Evolutionary conservation across 2,888 invertebrate species (phyloP).

Genomic region (Campoplex nolae): DNA sequence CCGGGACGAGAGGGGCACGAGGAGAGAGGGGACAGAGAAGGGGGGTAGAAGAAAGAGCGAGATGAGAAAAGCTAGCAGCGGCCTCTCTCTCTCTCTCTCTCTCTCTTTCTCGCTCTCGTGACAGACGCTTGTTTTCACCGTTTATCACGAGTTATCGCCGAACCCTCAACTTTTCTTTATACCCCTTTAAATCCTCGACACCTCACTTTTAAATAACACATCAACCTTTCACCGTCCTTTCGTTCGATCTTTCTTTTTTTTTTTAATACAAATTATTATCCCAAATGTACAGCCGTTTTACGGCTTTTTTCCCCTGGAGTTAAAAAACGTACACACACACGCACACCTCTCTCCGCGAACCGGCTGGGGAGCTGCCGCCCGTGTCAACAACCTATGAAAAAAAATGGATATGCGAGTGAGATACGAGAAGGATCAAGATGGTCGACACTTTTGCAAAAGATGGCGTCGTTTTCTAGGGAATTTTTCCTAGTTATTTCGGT

Average conservation of each 20-base stretch:
- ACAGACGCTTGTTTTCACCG: constrained; percentile 77
- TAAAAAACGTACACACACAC: constrained; percentile 76
- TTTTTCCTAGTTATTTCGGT: neutral
- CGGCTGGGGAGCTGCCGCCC: constrained; percentile 79
- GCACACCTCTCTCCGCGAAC: constrained; percentile 77
- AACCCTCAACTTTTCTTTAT: constrained; percentile 29
- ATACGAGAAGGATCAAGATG: neutral
- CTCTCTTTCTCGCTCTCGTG: constrained; percentile 67
- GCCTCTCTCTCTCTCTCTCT: neutral
- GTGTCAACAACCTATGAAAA: constrained; percentile 83
- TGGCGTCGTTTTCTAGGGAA: constrained; percentile 4
- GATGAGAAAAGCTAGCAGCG: constrained; percentile 52
- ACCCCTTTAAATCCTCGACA: neutral
- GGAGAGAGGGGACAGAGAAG: constrained; percentile 13
- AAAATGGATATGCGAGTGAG: constrained; percentile 73
- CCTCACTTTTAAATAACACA: constrained; percentile 1
- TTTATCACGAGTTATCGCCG: constrained; percentile 69
- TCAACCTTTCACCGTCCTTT: neutral
- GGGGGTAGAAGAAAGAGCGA: constrained; percentile 24
- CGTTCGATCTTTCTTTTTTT: constrained; percentile 8
- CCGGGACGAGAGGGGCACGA: constrained; percentile 35
- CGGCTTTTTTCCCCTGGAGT: constrained; percentile 72
- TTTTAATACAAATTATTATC: constrained; percentile 19
- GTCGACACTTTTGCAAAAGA: constrained; percentile 15
- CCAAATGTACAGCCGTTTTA: constrained; percentile 62